Conservation (phyloP, 2,888 invertebrate genomes). For the Philereme transversata region DNA sequence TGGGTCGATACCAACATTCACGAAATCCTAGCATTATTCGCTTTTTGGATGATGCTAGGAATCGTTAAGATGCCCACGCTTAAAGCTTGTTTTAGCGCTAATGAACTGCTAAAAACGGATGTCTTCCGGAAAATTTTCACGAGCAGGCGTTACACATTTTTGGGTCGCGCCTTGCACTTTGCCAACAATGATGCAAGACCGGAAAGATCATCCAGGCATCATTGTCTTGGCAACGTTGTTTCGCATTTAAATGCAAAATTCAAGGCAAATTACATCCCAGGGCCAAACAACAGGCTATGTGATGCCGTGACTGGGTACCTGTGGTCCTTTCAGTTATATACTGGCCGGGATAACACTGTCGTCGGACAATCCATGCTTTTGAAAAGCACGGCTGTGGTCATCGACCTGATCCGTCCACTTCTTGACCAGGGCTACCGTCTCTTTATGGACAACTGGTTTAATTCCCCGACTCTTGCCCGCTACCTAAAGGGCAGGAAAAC, state of each 20-base stretch:
- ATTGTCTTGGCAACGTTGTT: constrained; percentile 3
- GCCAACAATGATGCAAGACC: neutral
- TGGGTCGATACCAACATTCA: constrained; percentile 19
- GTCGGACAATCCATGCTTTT: no score
- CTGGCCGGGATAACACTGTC: neutral
- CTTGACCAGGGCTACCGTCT: neutral
- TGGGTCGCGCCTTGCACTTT: constrained; percentile 1
- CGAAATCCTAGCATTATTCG: constrained; percentile 17
- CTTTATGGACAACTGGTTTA: constrained; percentile 3
- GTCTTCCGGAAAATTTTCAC: neutral
- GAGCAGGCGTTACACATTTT: neutral
- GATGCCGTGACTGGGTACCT: neutral
- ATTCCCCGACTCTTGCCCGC: constrained; percentile 1
- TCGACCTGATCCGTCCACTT: neutral
- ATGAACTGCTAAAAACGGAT: no score
- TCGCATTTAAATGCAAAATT: constrained; percentile 3
- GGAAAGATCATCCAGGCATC: neutral
- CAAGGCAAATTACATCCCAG: neutral
- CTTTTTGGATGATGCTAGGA: constrained; percentile 7
- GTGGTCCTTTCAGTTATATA: neutral
- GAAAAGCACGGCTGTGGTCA: no score
- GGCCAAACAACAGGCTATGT: neutral
- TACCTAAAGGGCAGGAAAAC: neutral
- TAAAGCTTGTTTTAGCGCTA: no score
- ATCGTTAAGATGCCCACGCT: neutral